Percentiles rank a stretch among this genome's conserved stretches.
Conservation (phyloP, 2,888 invertebrate species). For the Emmelina monodactyla region DNA sequence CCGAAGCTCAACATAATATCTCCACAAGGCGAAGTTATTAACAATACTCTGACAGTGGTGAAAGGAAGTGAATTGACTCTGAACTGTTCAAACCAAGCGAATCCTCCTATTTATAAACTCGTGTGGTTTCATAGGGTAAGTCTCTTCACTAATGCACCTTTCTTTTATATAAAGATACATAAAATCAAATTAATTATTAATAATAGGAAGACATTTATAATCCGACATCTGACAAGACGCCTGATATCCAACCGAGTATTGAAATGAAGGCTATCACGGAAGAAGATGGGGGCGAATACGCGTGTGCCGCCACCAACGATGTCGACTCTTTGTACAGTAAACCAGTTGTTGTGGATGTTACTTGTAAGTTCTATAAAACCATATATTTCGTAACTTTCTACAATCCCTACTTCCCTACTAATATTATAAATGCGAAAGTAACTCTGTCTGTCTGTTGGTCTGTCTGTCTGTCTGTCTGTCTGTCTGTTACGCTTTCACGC, state of each 20-base stretch:
- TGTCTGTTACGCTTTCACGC: no score
- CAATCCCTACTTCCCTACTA: no score
- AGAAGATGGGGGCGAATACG: slow-evolving; percentile 41
- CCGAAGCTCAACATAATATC: slow-evolving; percentile 38
- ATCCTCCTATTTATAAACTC: slow-evolving; percentile 39
- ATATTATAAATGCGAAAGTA: no score
- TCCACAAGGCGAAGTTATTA: slow-evolving; percentile 27
- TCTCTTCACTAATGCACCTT: no score
- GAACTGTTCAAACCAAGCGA: slow-evolving; percentile 42
- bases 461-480: no score
- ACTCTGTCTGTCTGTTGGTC: no score
- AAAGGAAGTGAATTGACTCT: slow-evolving; percentile 39
- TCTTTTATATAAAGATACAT: background rate
- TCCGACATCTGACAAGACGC: slow-evolving; percentile 20
- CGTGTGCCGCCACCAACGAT: slow-evolving; percentile 43
- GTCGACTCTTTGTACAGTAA: slow-evolving; percentile 41
- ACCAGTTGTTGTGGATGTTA: slow-evolving; percentile 35
- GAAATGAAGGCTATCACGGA: slow-evolving; percentile 29
- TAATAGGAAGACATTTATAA: slow-evolving; percentile 34
- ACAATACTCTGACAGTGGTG: slow-evolving; percentile 32
- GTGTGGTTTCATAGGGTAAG: slow-evolving; percentile 48
- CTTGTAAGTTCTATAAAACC: slow-evolving; percentile 37
- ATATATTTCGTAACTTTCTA: no score
- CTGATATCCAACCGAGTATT: slow-evolving; percentile 27
- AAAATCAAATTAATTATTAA: background rate